These are phyloP conservation scores for Ormyrus rosae DNA, from an alignment of 2,888 invertebrate species.

Conservation along the genomic window DNA sequence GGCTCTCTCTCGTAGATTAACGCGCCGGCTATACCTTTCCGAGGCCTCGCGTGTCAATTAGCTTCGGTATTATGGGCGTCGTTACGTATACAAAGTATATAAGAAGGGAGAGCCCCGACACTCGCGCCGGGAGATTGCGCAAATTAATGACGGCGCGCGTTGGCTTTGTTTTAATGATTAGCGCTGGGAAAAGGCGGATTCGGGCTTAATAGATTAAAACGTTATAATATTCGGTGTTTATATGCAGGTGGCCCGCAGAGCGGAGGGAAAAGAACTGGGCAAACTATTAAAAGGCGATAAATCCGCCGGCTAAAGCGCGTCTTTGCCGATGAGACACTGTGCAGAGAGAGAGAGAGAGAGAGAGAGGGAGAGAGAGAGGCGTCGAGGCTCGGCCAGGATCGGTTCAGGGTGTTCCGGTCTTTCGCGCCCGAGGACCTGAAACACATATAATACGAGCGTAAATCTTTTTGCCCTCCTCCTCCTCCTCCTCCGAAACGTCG, in stretches of 20 bases:
- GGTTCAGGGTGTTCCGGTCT: conserved; percentile 46
- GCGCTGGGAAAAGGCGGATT: not conserved
- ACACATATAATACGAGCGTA: conserved; percentile 45
- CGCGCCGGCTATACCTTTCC: not conserved
- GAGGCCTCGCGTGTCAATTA: conserved; percentile 49
- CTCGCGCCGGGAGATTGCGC: not conserved
- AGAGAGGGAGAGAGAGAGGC: not conserved
- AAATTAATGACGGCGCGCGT: not conserved
- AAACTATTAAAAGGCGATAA: conserved; percentile 52
- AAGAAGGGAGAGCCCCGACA: not conserved
- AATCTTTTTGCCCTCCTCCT: conserved; percentile 43
- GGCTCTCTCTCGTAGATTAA: conserved; percentile 45
- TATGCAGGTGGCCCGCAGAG: no score
- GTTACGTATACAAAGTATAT: not conserved
- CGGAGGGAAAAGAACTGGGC: not conserved
- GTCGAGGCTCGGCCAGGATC: conserved; percentile 14
- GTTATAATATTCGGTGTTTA: no score
- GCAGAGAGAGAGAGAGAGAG: no score
- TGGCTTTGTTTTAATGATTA: not conserved
- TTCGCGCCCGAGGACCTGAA: not conserved
- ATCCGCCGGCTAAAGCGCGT: conserved; percentile 37
- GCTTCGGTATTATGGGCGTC: conserved; percentile 9
- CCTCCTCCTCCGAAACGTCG: conserved; percentile 12
- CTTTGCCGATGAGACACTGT: conserved; percentile 1
- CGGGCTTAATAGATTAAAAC: not conserved